phyloP scores from a whole-genome alignment of 2,113 vertebrate genomes.

The Oxyruncus cristatus region DNA sequence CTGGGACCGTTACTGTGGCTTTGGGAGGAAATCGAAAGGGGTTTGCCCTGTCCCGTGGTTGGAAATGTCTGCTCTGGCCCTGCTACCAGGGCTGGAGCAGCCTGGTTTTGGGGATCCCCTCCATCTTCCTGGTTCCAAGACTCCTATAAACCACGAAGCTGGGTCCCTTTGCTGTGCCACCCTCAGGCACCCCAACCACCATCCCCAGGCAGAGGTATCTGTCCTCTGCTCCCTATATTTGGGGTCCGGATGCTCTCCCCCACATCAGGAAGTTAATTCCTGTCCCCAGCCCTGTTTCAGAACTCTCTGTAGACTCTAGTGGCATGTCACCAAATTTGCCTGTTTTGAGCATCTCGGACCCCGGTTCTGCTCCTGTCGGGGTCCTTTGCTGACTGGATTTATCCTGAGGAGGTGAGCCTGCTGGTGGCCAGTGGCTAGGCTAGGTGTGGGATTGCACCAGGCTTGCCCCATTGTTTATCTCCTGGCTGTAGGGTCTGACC shows the following conservation, averaged over 20 bases:
- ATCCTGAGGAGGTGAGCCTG: not conserved
- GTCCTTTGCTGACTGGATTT: not conserved
- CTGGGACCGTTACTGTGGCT: slow-evolving; percentile 63
- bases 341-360: not conserved
- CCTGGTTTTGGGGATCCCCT: not conserved
- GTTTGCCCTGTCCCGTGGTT: not conserved
- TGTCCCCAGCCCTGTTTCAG: not conserved
- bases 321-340: not conserved
- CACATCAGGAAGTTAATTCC: not conserved
- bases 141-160: not conserved
- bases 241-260: not conserved
- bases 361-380: accelerated
- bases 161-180: not conserved
- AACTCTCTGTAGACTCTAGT: not conserved
- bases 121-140: not conserved
- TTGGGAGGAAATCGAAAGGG: not conserved
- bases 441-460: not conserved
- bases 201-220: not conserved
- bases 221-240: not conserved
- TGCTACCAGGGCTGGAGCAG: not conserved
- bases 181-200: not conserved
- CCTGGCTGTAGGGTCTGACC: not conserved
- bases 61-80: not conserved
- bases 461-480: not conserved
- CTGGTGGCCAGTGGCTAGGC: not conserved